Percentiles rank a stretch among this genome's conserved stretches.
phyloP scores from a whole-genome alignment of 2,888 invertebrate genomes.

The Tenthredo notha region DNA sequence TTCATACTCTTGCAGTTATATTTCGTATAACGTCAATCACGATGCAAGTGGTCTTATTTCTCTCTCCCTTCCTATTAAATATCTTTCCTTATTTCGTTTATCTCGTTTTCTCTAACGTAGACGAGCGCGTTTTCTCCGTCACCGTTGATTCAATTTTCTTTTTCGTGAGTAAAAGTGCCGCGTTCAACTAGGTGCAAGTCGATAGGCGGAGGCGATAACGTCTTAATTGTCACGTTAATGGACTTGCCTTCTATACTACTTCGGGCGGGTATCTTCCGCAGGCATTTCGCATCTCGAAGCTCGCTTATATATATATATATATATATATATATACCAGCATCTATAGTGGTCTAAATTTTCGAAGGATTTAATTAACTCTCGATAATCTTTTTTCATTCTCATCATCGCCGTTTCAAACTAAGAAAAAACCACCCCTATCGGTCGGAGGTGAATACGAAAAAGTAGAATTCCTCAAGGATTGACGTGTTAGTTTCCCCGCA shows the following conservation, averaged over 20 bases:
- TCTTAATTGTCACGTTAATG: conserved; percentile 71
- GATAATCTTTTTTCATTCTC: not conserved
- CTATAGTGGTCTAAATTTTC: not conserved
- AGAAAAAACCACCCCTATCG: not conserved
- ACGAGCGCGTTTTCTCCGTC: not conserved
- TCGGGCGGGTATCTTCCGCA: not conserved
- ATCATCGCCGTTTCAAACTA: not conserved
- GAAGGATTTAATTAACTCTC: conserved; percentile 39
- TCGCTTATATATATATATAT: not conserved
- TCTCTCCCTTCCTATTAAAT: not conserved
- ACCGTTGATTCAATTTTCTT: conserved; percentile 41
- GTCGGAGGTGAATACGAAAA: not conserved
- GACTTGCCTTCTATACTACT: not conserved
- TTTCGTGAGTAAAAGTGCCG: conserved; percentile 40
- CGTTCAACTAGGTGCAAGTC: conserved; percentile 38
- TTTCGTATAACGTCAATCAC: conserved; percentile 23
- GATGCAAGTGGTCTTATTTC: conserved; percentile 29
- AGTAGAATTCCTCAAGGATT: not conserved
- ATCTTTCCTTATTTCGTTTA: not conserved
- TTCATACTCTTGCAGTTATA: not conserved
- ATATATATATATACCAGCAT: not conserved
- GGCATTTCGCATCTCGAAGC: not conserved
- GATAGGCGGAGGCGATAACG: conserved; percentile 67
- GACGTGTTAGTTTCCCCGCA: not conserved
- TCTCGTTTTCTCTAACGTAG: not conserved